These are phyloP conservation scores for Mus caroli DNA, from an alignment of 2,797 vertebrate species.

Conservation along the genomic window DNA sequence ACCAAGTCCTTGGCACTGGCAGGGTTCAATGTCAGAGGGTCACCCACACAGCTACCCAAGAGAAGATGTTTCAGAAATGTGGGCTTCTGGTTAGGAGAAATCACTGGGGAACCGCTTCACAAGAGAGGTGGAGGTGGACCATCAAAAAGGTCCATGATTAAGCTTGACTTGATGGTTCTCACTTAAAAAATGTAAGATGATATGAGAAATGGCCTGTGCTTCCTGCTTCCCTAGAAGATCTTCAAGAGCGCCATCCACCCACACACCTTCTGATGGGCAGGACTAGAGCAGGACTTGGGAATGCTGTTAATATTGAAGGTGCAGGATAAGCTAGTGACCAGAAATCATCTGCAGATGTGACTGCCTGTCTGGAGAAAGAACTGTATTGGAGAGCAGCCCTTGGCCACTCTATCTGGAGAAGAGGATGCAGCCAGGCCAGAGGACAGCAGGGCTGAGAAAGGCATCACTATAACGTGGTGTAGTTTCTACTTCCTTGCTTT, in stretches of 20 bases:
- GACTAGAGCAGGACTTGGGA: not conserved
- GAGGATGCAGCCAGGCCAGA: not conserved
- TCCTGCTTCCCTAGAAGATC: not conserved
- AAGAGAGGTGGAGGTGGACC: not conserved
- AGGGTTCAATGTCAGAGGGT: not conserved
- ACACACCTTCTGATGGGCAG: accelerated
- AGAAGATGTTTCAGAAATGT: accelerated
- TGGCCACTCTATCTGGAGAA: not conserved
- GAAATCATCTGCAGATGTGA: too few species aligned
- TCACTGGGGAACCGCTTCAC: not conserved
- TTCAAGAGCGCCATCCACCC: not conserved
- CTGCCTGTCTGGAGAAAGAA: not conserved
- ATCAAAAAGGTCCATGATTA: not conserved
- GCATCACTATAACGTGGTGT: not conserved
- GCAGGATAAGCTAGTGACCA: accelerated
- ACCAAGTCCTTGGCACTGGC: not conserved
- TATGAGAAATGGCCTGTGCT: not conserved
- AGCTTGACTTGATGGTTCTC: too few species aligned
- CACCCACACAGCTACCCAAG: accelerated
- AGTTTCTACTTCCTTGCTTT: not conserved
- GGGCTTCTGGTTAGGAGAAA: not conserved
- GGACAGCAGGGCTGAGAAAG: not conserved
- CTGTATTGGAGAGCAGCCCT: too few species aligned
- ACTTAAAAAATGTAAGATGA: not conserved
- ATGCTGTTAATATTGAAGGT: not conserved